These are phyloP conservation scores for Pituophis catenifer DNA, from an alignment of 2,113 vertebrate species.

Conservation along the genomic window DNA sequence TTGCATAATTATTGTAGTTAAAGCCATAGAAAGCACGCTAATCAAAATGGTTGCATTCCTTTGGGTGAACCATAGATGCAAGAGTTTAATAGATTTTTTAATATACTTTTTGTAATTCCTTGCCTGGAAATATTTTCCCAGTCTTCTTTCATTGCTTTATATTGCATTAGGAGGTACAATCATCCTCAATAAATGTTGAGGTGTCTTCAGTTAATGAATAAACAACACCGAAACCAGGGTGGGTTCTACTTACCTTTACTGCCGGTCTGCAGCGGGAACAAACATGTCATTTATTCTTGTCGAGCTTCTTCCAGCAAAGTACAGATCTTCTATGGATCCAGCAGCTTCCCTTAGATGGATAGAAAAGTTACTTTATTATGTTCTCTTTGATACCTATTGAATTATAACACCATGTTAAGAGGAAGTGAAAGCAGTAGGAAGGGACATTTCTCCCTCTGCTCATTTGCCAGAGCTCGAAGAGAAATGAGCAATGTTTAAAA, in stretches of 20 bases:
- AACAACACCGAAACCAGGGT: not conserved
- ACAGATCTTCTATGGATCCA: not conserved
- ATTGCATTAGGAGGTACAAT: not conserved
- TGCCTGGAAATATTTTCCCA: not conserved
- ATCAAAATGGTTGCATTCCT: not conserved
- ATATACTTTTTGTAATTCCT: not conserved
- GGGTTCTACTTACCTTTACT: too few relatives aligned
- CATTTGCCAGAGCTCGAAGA: not conserved
- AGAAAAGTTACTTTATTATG: not conserved
- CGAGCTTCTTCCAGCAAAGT: not conserved
- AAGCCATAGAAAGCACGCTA: not conserved
- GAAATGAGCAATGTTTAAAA: not conserved
- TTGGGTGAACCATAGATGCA: not conserved
- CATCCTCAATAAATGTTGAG: not conserved
- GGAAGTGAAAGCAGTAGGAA: not conserved
- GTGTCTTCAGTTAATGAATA: not conserved
- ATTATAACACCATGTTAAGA: not conserved
- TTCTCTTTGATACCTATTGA: not conserved
- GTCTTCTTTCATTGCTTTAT: not conserved
- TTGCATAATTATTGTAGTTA: constrained; percentile 28
- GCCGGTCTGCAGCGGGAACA: too few relatives aligned
- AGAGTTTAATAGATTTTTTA: not conserved
- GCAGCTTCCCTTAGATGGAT: not conserved
- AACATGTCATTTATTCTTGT: not conserved
- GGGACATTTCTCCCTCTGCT: not conserved